These are phyloP conservation scores for Pissodes strobi DNA, from an alignment of 1,140 invertebrate species.

Conservation along the genomic window DNA sequence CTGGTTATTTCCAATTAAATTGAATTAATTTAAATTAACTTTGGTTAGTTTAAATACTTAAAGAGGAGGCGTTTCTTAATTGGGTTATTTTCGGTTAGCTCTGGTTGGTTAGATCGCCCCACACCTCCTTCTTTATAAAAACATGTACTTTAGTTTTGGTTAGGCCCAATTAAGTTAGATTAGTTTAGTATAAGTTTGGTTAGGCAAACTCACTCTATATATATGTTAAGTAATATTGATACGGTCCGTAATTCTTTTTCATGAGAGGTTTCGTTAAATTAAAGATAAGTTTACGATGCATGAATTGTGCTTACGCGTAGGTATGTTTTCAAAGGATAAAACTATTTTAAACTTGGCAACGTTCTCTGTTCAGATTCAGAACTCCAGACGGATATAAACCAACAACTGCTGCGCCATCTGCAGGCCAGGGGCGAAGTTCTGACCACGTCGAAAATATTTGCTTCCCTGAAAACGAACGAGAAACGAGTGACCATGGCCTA, in stretches of 20 bases:
- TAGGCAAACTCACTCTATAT: no score
- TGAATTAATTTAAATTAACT: no score
- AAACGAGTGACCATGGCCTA: conserved; percentile 45
- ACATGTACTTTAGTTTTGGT: no score
- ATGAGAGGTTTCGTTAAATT: neutral
- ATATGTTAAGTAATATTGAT: neutral
- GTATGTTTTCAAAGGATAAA: neutral
- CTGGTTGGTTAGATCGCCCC: no score
- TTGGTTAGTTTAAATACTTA: no score
- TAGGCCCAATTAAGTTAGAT: no score
- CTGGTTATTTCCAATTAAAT: no score
- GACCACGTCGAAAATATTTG: conserved; percentile 37
- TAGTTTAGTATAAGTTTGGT: no score
- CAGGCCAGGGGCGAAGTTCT: conserved; percentile 14
- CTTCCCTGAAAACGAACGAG: conserved; percentile 34
- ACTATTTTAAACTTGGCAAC: conserved; percentile 1
- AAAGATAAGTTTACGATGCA: neutral
- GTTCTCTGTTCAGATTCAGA: neutral
- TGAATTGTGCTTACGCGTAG: neutral
- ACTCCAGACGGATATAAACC: neutral
- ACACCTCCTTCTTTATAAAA: no score
- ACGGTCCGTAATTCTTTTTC: neutral
- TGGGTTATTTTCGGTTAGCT: no score
- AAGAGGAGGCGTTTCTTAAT: no score
- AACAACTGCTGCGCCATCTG: conserved; percentile 34